Percentiles rank a stretch among this genome's conserved stretches.
Conservation (phyloP, 2,888 invertebrate genomes). For the Protonemura montana region DNA sequence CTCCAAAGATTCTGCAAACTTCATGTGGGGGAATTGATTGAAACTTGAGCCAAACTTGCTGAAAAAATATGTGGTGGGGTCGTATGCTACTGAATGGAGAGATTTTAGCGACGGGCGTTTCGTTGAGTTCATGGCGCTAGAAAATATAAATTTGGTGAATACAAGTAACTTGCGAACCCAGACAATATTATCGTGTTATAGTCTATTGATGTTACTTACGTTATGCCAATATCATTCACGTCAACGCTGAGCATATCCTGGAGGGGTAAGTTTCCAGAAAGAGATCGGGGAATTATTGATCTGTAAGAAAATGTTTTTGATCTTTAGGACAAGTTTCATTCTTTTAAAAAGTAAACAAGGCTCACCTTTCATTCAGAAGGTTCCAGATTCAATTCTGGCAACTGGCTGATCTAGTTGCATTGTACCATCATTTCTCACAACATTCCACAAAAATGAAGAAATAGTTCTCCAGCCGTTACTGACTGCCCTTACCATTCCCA, state of each 20-base stretch:
- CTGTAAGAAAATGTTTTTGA: slow-evolving; percentile 64
- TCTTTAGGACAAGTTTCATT: no score
- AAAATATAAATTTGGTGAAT: background rate
- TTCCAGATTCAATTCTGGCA: no score
- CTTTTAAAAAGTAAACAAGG: no score
- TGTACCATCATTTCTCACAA: no score
- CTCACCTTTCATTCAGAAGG: no score
- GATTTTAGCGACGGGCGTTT: slow-evolving; percentile 47
- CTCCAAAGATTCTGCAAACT: slow-evolving; percentile 76
- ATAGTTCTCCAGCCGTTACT: no score
- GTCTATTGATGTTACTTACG: background rate
- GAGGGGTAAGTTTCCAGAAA: slow-evolving; percentile 74
- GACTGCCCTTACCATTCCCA: no score
- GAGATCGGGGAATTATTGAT: slow-evolving; percentile 89
- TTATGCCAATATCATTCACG: slow-evolving; percentile 28
- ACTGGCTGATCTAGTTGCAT: no score
- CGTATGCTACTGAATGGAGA: slow-evolving; percentile 66
- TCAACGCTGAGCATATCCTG: slow-evolving; percentile 41
- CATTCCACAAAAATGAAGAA: no score
- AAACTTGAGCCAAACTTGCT: slow-evolving; percentile 92
- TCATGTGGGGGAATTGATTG: slow-evolving; percentile 85
- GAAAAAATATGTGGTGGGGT: slow-evolving; percentile 87
- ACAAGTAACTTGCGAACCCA: background rate
- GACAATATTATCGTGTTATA: no score
- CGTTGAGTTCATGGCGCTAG: slow-evolving; percentile 30